These are phyloP conservation scores for Platyrinchus mystaceus DNA, from an alignment of 2,797 vertebrate genomes.

Conservation along the genomic window DNA sequence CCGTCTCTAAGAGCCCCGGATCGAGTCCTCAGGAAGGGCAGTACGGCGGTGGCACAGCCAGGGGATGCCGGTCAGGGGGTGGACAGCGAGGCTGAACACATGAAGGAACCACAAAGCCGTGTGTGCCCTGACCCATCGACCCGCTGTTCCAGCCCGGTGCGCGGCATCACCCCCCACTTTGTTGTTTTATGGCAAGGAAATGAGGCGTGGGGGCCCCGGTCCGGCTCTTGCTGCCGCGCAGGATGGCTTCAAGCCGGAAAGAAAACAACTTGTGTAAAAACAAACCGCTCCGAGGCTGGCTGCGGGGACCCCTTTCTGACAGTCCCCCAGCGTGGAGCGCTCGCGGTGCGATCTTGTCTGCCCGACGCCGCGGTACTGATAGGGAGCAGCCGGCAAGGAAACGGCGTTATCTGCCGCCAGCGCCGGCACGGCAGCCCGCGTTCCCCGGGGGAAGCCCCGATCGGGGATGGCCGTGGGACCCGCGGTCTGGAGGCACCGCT, in stretches of 20 bases:
- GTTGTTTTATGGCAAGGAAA: slow-evolving; percentile 67
- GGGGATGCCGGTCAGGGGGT: background rate
- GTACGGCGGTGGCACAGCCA: accelerated
- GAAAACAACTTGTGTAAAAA: slow-evolving; percentile 56
- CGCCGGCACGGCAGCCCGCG: background rate
- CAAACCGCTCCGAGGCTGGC: background rate
- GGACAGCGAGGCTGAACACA: background rate
- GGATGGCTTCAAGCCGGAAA: slow-evolving; percentile 47
- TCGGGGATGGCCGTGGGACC: background rate
- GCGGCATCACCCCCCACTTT: background rate
- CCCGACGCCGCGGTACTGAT: background rate
- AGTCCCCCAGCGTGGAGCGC: accelerated
- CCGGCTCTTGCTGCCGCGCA: background rate
- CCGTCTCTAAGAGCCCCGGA: accelerated
- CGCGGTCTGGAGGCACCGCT: background rate
- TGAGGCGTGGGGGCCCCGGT: background rate
- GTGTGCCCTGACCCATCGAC: slow-evolving; percentile 50
- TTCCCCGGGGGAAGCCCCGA: background rate
- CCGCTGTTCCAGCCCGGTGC: background rate
- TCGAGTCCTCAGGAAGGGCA: background rate
- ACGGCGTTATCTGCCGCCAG: background rate
- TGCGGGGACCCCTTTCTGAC: background rate
- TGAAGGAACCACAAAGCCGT: background rate
- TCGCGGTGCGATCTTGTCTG: background rate
- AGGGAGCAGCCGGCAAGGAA: background rate